phyloP scores from a whole-genome alignment of 2,113 vertebrate species.

The mouse (Mus musculus) region DNA sequence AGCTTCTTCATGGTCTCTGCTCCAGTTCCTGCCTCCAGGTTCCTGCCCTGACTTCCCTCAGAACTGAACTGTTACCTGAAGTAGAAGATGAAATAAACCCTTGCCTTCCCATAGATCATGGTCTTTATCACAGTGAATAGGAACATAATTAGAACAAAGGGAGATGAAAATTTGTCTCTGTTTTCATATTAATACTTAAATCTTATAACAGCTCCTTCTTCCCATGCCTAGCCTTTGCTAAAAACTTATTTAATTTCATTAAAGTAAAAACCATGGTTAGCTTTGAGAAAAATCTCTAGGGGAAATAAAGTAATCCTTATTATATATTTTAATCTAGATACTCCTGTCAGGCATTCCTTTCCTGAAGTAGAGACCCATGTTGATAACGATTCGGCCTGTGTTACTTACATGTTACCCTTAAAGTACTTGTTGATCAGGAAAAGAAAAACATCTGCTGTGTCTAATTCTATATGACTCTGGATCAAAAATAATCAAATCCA shows the following conservation, averaged over 20 bases:
- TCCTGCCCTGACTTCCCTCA: neutral
- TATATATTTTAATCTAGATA: too few species aligned
- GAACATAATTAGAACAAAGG: neutral
- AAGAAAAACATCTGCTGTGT: neutral
- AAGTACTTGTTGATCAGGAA: neutral
- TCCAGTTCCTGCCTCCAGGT: neutral
- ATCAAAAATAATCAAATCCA: conserved; percentile 34
- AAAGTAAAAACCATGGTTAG: conserved; percentile 31
- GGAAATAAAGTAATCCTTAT: neutral
- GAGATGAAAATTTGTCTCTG: neutral
- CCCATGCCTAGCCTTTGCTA: neutral
- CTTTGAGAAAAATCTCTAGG: neutral
- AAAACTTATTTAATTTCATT: conserved; percentile 10
- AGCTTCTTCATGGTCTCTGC: neutral
- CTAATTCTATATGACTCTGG: neutral
- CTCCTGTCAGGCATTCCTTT: neutral
- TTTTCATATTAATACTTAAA: conserved; percentile 43
- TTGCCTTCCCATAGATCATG: neutral
- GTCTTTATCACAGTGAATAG: neutral
- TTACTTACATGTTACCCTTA: neutral
- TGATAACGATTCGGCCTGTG: neutral
- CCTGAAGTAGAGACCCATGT: neutral
- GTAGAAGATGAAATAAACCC: neutral
- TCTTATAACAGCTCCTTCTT: conserved; percentile 12
- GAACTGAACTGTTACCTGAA: neutral